Percentiles rank a stretch among this genome's conserved stretches.
phyloP scores from a whole-genome alignment of 2,113 vertebrate species.

The Microtus montanus region DNA sequence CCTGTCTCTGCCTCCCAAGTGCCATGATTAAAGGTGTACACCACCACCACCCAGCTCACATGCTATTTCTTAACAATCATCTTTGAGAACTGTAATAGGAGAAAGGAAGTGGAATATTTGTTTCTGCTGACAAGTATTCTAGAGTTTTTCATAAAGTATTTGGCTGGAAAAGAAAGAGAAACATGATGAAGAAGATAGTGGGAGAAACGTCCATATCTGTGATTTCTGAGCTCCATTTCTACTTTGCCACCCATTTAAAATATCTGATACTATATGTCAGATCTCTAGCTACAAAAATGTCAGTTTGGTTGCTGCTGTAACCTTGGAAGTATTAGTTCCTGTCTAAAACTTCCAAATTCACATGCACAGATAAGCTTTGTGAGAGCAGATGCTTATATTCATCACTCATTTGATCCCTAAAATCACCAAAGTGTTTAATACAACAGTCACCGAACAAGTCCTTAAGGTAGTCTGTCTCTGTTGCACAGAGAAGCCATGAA shows the following conservation, averaged over 20 bases:
- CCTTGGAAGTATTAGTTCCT: not conserved
- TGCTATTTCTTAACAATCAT: not conserved
- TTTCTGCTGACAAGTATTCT: not conserved
- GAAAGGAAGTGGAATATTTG: not conserved
- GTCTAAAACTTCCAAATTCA: not conserved
- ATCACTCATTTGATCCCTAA: not conserved
- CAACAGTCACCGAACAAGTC: not conserved
- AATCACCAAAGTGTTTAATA: not conserved
- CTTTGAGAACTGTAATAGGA: not conserved
- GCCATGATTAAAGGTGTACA: too few relatives aligned
- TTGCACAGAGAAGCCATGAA: not conserved
- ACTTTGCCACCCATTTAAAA: not conserved
- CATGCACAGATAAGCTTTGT: not conserved
- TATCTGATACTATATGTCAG: not conserved
- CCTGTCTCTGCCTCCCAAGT: too few relatives aligned
- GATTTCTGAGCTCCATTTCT: not conserved
- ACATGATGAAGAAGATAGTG: not conserved
- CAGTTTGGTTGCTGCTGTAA: not conserved
- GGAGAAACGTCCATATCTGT: not conserved
- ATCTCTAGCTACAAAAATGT: not conserved
- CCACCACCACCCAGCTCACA: not conserved
- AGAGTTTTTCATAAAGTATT: rapidly evolving
- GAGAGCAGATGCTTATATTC: not conserved
- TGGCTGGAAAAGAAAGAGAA: not conserved
- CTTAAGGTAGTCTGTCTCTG: not conserved